These are phyloP conservation scores for Rhabdornis inornatus DNA, from an alignment of 2,113 vertebrate genomes.

Conservation along the genomic window DNA sequence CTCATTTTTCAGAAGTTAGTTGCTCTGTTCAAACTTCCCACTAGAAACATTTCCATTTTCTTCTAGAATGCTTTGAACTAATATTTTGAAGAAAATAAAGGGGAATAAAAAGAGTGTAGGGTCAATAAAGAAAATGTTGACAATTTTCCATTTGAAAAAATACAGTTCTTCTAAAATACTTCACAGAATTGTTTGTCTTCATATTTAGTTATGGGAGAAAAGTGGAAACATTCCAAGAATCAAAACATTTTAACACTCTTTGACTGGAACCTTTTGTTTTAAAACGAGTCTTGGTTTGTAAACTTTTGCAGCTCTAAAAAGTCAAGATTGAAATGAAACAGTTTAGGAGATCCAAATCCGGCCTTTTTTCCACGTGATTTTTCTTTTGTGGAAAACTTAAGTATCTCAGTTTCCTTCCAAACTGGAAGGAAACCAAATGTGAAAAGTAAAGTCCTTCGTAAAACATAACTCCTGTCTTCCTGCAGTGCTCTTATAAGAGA, in stretches of 20 bases:
- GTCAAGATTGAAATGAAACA: not conserved
- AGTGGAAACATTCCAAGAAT: not conserved
- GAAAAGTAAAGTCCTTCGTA: constrained; percentile 44
- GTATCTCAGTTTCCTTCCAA: constrained; percentile 31
- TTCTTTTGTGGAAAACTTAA: constrained; percentile 45
- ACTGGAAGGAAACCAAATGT: constrained; percentile 37
- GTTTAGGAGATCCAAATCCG: not conserved
- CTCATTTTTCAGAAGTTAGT: not conserved
- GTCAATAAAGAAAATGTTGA: not conserved
- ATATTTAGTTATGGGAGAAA: not conserved
- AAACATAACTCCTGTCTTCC: constrained; percentile 21
- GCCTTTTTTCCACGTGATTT: not conserved
- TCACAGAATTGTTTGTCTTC: not conserved
- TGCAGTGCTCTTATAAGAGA: constrained; percentile 1
- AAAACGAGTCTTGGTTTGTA: not conserved
- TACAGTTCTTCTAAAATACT: not conserved
- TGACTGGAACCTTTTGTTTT: constrained; percentile 25
- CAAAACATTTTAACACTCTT: not conserved
- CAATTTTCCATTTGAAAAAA: not conserved
- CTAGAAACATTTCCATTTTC: not conserved
- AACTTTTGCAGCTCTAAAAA: not conserved
- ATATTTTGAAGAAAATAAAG: not conserved
- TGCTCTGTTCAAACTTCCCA: not conserved
- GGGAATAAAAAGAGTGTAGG: not conserved
- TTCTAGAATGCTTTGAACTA: not conserved